Conservation (phyloP, 2,113 vertebrate genomes). For the Sinocyclocheilus anophthalmus region DNA sequence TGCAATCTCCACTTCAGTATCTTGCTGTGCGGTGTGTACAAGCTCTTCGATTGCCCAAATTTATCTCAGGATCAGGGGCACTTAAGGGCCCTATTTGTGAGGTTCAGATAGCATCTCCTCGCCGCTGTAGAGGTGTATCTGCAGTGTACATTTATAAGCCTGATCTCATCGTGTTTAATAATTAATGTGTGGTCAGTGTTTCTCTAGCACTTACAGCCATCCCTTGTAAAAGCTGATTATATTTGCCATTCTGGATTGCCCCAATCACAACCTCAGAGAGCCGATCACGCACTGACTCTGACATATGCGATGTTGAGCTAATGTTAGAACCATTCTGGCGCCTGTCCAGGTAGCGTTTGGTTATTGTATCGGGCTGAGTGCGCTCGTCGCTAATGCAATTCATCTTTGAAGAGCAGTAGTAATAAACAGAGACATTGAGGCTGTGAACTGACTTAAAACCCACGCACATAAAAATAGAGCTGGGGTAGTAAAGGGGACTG, state of each 20-base stretch:
- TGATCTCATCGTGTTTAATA: constrained; percentile 40
- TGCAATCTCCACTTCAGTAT: background rate
- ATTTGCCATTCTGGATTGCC: constrained; percentile 56
- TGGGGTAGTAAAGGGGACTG: constrained; percentile 16
- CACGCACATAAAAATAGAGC: constrained; percentile 38
- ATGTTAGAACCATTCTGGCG: constrained; percentile 37
- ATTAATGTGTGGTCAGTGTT: constrained; percentile 60
- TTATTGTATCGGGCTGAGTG: constrained; percentile 38
- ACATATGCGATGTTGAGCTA: constrained; percentile 46
- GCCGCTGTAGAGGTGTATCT: constrained; percentile 17
- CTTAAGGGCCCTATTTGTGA: constrained; percentile 38
- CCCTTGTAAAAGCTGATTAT: constrained; percentile 50
- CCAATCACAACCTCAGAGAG: constrained; percentile 38
- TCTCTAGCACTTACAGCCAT: constrained; percentile 53
- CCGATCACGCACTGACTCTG: constrained; percentile 33
- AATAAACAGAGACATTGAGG: constrained; percentile 45
- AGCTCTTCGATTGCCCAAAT: constrained; percentile 35
- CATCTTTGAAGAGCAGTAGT: constrained; percentile 47
- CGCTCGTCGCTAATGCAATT: constrained; percentile 50
- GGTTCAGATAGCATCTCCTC: constrained; percentile 46
- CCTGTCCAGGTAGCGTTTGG: constrained; percentile 9
- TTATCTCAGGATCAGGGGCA: constrained; percentile 31
- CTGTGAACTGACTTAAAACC: constrained; percentile 49
- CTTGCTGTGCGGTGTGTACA: background rate
- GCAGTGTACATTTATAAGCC: constrained; percentile 27